Conservation (phyloP, 1,140 invertebrate species). For the Delia radicum region DNA sequence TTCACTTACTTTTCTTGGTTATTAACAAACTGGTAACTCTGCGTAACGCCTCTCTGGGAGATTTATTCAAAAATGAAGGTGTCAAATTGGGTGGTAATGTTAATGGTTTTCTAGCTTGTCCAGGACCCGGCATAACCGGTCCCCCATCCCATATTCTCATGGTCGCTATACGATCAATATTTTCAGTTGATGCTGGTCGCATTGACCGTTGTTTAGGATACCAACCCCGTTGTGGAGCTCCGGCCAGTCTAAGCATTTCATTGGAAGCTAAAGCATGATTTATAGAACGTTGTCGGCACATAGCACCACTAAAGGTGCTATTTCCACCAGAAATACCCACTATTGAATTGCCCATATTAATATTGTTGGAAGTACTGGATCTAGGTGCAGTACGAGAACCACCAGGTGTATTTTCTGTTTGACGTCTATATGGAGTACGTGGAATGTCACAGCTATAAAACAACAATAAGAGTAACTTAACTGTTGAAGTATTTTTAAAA, state of each 20-base stretch:
- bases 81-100: conserved; percentile 82
- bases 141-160: conserved; percentile 56
- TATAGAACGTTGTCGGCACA: conserved; percentile 66
- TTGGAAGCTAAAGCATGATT: conserved; percentile 71
- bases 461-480: too few species aligned
- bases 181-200: conserved; percentile 79
- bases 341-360: conserved; percentile 56
- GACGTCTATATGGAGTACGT: conserved; percentile 67
- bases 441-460: conserved; percentile 66
- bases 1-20: conserved; percentile 61
- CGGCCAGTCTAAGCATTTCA: conserved; percentile 72
- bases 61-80: conserved; percentile 82
- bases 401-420: conserved; percentile 57
- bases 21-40: conserved; percentile 85
- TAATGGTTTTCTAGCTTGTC: conserved; percentile 66
- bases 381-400: conserved; percentile 59
- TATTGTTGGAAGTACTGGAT: conserved; percentile 63
- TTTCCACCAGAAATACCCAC: conserved; percentile 46
- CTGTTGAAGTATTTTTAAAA: too few species aligned
- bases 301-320: conserved; percentile 55
- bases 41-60: conserved; percentile 77
- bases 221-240: conserved; percentile 79
- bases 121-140: conserved; percentile 48
- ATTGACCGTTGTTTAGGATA: conserved; percentile 73
- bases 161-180: conserved; percentile 69